Evolutionary conservation across 30 jellyfish, hydroid and myxozoan species (phyloP).

Genomic region (Aurelia sp.): DNA sequence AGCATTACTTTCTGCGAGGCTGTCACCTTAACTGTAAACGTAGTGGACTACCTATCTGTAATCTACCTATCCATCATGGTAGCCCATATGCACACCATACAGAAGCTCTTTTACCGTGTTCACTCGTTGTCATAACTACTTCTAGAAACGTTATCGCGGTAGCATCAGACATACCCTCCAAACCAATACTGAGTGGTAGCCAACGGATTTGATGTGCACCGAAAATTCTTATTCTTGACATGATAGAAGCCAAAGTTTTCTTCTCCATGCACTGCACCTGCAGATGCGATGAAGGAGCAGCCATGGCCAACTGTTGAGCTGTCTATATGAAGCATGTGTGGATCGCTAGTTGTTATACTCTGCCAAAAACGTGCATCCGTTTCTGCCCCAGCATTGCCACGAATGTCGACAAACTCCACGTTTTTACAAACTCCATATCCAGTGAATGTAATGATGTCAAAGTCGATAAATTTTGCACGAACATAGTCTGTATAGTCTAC

Average conservation of each 20-base stretch:
- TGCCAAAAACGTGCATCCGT: not conserved
- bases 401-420: not conserved
- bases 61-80: no score
- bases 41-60: no score
- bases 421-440: not conserved
- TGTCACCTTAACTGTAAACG: no score
- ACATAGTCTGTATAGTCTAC: slow-evolving; percentile 2
- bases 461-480: not conserved
- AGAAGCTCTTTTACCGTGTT: no score
- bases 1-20: no score
- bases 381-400: not conserved
- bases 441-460: not conserved
- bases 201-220: no score
- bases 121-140: no score
- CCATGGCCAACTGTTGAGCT: not conserved
- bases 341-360: not conserved
- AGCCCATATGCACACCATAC: no score
- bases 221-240: no score
- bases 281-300: slow-evolving; percentile 5
- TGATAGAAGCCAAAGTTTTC: no score
- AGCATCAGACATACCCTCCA: no score
- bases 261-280: not conserved
- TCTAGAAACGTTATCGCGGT: not conserved
- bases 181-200: no score
- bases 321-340: not conserved